Evolutionary conservation across 2,888 invertebrate genomes (phyloP).

Genomic region (Kuschelorhynchus macadamiae): DNA sequence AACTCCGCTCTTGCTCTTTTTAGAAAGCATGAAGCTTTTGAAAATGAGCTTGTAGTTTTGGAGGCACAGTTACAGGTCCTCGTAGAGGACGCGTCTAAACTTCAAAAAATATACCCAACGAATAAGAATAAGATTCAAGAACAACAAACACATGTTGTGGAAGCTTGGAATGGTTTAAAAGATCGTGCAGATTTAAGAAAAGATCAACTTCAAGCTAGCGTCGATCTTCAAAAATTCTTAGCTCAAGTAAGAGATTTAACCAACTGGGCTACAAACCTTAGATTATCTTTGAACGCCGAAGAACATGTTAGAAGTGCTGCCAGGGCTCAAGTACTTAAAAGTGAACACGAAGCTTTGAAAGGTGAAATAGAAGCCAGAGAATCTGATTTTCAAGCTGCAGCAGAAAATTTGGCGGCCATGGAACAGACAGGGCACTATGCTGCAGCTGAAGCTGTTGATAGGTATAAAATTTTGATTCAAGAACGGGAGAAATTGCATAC

Average conservation of each 20-base stretch:
- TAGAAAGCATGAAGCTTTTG: conserved; percentile 91
- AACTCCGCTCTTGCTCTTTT: conserved; percentile 87
- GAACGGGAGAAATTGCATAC: conserved; percentile 84
- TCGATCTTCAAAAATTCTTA: conserved; percentile 90
- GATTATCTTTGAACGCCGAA: conserved; percentile 83
- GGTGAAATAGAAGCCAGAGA: conserved; percentile 92
- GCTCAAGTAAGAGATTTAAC: conserved; percentile 88
- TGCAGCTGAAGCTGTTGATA: conserved; percentile 82
- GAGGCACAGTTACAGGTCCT: conserved; percentile 92
- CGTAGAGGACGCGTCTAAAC: conserved; percentile 91
- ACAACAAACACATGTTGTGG: conserved; percentile 87
- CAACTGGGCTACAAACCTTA: conserved; percentile 88
- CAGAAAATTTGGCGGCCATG: conserved; percentile 85
- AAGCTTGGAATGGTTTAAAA: conserved; percentile 90
- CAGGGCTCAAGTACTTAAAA: conserved; percentile 84
- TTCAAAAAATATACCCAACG: conserved; percentile 90
- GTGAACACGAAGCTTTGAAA: conserved; percentile 86
- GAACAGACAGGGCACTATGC: conserved; percentile 88
- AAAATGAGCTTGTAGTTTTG: conserved; percentile 92
- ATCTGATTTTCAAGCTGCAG: conserved; percentile 81
- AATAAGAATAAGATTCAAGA: conserved; percentile 92
- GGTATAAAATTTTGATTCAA: conserved; percentile 81
- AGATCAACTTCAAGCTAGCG: conserved; percentile 87
- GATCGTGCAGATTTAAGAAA: conserved; percentile 85
- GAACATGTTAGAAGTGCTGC: conserved; percentile 87